A percentile compares a stretch with the other conserved stretches of the same genome.
Conservation (phyloP, 2,888 invertebrate genomes). For the Falcaria lacertinaria region DNA sequence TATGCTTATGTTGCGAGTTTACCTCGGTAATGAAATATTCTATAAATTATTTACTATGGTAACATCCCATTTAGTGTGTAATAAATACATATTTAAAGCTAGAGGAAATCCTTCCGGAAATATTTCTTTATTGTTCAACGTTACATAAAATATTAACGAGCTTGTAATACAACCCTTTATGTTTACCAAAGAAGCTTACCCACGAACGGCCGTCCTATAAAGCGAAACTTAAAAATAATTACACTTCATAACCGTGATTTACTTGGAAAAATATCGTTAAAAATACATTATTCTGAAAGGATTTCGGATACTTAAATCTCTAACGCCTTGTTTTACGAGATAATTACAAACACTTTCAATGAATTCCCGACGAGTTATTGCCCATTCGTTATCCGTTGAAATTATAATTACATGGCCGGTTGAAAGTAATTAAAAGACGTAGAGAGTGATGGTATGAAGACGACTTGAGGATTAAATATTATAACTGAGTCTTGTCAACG, state of each 20-base stretch:
- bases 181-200: background rate
- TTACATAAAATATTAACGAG: background rate
- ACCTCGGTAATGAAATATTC: too few relatives aligned
- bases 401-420: background rate
- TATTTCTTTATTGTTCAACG: too few relatives aligned
- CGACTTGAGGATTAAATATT: background rate
- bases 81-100: too few relatives aligned
- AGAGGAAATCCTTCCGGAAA: too few relatives aligned
- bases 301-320: constrained; percentile 10
- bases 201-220: background rate
- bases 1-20: too few relatives aligned
- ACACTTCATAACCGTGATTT: constrained; percentile 5
- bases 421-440: background rate
- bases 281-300: constrained; percentile 15
- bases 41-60: too few relatives aligned
- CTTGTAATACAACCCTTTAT: background rate
- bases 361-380: constrained; percentile 4
- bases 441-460: background rate
- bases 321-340: constrained; percentile 15
- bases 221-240: background rate
- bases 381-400: background rate
- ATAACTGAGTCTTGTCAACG: too few relatives aligned
- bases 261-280: constrained; percentile 16
- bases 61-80: too few relatives aligned
- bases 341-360: constrained; percentile 9